Evolutionary conservation across 2,797 vertebrate species (phyloP), one percentile per base, ranked within the genome.

Genomic region (Nasua narica): DNA sequence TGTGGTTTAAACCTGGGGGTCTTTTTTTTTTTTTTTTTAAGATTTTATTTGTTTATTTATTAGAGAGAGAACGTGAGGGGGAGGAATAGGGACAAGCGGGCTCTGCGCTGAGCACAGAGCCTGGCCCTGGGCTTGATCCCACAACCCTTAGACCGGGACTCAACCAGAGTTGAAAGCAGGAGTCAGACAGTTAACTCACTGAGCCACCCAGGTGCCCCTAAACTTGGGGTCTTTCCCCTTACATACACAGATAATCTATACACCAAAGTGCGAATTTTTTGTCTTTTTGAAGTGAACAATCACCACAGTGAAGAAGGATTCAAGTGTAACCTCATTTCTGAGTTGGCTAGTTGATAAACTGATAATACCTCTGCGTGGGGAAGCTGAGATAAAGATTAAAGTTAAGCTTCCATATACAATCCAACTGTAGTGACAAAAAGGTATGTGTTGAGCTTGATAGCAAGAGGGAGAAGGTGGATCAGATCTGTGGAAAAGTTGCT

Each of bases 271-370:
- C 12, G 74, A 91, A 70, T 27, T 84, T 94, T 92, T 92, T 67
- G 27, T 90, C 29, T n/a, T 95, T 96, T 92, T 86, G 69, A 29
- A 94, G 84, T 89, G 87, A 95, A 83, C 93, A 84, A 21, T 76
- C 81, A 65, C 79, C 35, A 50, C 2, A 3, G 35, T 85, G 72
- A 87, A 94, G 52, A 91, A 84, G 27, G 62, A 89, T 94, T 94
- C 62, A 95, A 48, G 7, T 78, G 32, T 69, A 76, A 74, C 50
- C 11, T 97, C 19, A 78, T 93, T 97, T 91, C 43, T 87, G 40
- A 94, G 91, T 35, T 32, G 82, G 21, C 3, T 50, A 27, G 11
- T 82, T 95, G 25, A 79, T 91, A 74, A 79, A 70, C n/a, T 25
- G 25, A 91, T 50, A 84, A 60, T 72, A 91, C 35, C 81, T 95